Evolutionary conservation across 1,140 invertebrate genomes (phyloP), one percentile per base, ranked within the genome.

Genomic region (Gerris buenoi): DNA sequence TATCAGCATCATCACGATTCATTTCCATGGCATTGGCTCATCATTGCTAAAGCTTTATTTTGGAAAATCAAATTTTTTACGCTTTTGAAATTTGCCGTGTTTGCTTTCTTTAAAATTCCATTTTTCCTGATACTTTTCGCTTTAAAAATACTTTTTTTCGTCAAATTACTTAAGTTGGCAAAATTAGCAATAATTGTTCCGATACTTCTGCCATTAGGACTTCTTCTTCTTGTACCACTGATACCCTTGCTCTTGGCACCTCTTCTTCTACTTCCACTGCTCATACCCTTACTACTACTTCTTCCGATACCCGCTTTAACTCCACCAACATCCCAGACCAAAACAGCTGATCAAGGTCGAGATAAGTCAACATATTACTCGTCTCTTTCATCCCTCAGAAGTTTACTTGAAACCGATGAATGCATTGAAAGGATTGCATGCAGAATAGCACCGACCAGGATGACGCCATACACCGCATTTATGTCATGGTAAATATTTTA

Each of bases 361-460:
- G 58, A 25, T 22, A 2, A 56, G 23, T 2, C 15, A 58, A 10
- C 18, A 27, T 22, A n/a, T 60, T 28, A 25, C 63, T 46, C 63
- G n/a, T 28, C 27, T 18, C 25, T 66, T 14, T 22, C 25, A 2
- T 60, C 25, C 60, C 65, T 68, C 28, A 27, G 64, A 2, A 18
- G 18, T 10, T 18, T 68, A 26, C 57, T 68, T 10, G 67, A 68
- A 29, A 61, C 67, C 1, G 67, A 68, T n/a, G 18, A 61, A 18
- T 68, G 67, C 25, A n/a, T 68, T 0, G 67, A 68, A 59, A 57
- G 64, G 23, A 65, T 68, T 33, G 67, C 67, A 1, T 68, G 67
- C 28, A 23, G 26, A 25, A 29, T 68, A 18, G 46, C 67, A 14
- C 5, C 67, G 25, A n/a, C 28, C 64, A 65, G 58, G 25, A 14